phyloP scores from a whole-genome alignment of 2,888 invertebrate species.

The Drosophila flavopinicola region DNA sequence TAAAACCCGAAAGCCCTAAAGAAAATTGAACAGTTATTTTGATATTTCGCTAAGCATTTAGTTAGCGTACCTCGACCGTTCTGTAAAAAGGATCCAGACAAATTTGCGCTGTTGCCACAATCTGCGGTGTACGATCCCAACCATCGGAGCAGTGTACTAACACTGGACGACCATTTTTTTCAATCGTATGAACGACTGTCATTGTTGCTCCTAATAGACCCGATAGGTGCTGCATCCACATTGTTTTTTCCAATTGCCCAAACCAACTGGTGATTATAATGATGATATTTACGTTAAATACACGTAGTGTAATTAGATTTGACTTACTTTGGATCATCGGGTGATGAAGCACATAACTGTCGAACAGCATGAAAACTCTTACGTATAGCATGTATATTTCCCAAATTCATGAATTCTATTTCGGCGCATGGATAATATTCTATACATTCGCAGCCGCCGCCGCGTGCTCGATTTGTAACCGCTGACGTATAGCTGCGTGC shows the following conservation, averaged over 20 bases:
- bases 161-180: slow-evolving; percentile 93
- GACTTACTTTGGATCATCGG: slow-evolving; percentile 92
- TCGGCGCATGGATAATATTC: slow-evolving; percentile 98
- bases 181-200: slow-evolving; percentile 92
- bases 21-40: background rate
- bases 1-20: slow-evolving; percentile 95
- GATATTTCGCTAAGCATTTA: background rate
- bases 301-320: background rate
- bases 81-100: slow-evolving; percentile 97
- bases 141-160: slow-evolving; percentile 99
- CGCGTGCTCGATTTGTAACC: slow-evolving; percentile 97
- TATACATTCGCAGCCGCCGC: slow-evolving; percentile 97
- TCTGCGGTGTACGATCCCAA: slow-evolving; percentile 99
- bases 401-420: slow-evolving; percentile 98
- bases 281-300: background rate
- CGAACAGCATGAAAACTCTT: slow-evolving; percentile 96
- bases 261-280: slow-evolving; percentile 89
- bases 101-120: slow-evolving; percentile 96
- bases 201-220: slow-evolving; percentile 92
- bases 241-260: slow-evolving; percentile 93
- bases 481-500: slow-evolving; percentile 98
- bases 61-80: slow-evolving; percentile 90
- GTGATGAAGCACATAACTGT: slow-evolving; percentile 90
- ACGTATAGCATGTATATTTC: slow-evolving; percentile 98
- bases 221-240: slow-evolving; percentile 96